Evolutionary conservation across 2,113 vertebrate species (phyloP).

Genomic region (Phaetusa simplex): DNA sequence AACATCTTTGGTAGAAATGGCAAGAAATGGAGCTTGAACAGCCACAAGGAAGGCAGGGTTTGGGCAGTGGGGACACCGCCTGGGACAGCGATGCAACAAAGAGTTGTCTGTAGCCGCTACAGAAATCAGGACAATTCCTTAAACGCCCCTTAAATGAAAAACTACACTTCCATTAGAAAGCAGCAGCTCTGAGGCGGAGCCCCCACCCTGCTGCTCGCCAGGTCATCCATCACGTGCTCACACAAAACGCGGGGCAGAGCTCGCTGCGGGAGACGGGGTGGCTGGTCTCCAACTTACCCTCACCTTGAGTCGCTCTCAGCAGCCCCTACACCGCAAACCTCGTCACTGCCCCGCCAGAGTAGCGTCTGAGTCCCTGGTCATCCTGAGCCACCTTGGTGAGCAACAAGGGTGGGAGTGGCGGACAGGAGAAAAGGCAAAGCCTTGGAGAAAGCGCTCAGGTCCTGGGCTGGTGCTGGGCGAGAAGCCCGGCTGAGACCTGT

Average conservation of each 20-base stretch:
- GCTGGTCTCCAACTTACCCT: neutral
- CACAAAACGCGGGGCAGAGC: rapidly evolving
- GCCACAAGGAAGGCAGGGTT: neutral
- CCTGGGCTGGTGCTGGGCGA: neutral
- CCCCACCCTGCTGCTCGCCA: neutral
- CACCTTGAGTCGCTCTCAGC: neutral
- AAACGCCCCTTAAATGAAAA: neutral
- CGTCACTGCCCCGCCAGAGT: neutral
- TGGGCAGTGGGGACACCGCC: neutral
- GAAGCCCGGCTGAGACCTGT: neutral
- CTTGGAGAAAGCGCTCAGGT: neutral
- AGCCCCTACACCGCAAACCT: neutral
- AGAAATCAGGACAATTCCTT: neutral
- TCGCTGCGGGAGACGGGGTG: rapidly evolving
- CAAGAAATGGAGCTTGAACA: neutral
- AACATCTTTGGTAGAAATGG: neutral
- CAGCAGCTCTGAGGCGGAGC: neutral
- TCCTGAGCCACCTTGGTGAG: neutral
- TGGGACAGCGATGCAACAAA: neutral
- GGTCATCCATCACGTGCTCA: rapidly evolving
- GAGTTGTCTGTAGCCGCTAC: neutral
- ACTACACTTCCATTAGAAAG: neutral
- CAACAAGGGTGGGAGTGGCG: neutral
- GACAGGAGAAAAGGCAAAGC: neutral
- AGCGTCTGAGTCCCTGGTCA: neutral